These are phyloP conservation scores for Anguilla megastoma DNA, from an alignment of 2,797 vertebrate species.

Conservation along the genomic window DNA sequence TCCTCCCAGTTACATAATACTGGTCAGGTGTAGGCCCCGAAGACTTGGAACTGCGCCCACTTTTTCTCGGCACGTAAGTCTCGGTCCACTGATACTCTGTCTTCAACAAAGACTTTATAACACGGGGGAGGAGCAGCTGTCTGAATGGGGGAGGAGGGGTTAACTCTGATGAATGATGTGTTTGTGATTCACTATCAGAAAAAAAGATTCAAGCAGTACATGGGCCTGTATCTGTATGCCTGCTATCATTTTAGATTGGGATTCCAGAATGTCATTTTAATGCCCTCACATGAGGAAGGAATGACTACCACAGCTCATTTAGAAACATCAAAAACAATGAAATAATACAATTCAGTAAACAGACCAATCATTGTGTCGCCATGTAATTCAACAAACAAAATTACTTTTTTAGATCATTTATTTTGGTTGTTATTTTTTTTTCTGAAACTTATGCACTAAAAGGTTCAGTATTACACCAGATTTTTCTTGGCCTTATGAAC, in stretches of 20 bases:
- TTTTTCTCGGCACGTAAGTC: background rate
- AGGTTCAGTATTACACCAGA: background rate
- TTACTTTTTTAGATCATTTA: background rate
- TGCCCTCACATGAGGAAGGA: background rate
- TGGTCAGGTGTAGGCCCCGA: background rate
- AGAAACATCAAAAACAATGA: background rate
- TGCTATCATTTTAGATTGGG: background rate
- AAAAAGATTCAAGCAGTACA: background rate
- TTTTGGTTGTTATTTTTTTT: background rate
- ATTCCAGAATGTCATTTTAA: background rate
- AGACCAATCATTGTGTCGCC: background rate
- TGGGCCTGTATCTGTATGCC: background rate
- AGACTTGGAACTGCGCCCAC: background rate
- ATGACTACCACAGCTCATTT: background rate
- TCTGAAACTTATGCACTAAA: background rate
- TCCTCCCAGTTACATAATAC: background rate
- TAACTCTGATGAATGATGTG: background rate
- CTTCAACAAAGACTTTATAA: background rate
- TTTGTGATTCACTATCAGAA: background rate
- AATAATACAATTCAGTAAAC: background rate
- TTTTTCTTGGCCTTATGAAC: background rate
- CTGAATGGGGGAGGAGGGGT: background rate
- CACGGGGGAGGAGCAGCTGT: background rate
- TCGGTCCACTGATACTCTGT: background rate
- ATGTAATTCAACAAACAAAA: background rate